Evolutionary conservation across 2,797 vertebrate species (phyloP), one percentile per base, ranked within the genome.

Genomic region (Nothura maculosa): DNA sequence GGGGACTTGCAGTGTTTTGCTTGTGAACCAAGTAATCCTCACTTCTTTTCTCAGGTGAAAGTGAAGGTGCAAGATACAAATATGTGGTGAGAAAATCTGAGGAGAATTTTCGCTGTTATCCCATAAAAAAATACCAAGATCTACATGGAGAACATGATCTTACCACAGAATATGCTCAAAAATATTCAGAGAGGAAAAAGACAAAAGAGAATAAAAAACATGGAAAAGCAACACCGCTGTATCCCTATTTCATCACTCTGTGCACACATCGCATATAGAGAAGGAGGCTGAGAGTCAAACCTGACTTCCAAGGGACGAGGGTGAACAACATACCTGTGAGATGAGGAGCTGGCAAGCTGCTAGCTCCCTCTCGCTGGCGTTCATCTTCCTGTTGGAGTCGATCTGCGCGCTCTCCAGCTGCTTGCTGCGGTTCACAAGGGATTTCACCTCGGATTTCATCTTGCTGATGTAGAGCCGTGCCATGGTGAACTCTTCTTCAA

Each of bases 401-500:
- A 96, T 94, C 97, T 99, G 98, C 55, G 97, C 97, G 0, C 97
- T 98, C 95, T 99, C 99, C 86, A 99, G 82, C 96, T 99, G 99
- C 90, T 99, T 99, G 97, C 98, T 99, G 42, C 99, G 98, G 96
- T 98, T 99, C 96, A 99, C 98, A 96, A 99, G 95, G 2, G 99
- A 99, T 94, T 99, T 99, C 43, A 99, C 98, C 97, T 99, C 99
- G 0, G 99, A 99, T 87, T 99, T 99, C 99, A 99, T 99, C 97
- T 99, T 99, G 89, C 99, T 99, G 96, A 99, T 98, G 96, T 99
- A 99, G 32, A 99, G 98, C 48, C 99, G 98, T 18, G 99, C 98
- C 89, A 99, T 98, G 74, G 99, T 99, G 97, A 99, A 99, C 96
- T 99, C 99, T 82, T 99, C 99, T 91, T 99, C 99, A 30, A 99